A percentile compares a stretch with the other conserved stretches of the same genome.
Conservation (phyloP, 2,888 invertebrate genomes). For the Callinectes sapidus region DNA sequence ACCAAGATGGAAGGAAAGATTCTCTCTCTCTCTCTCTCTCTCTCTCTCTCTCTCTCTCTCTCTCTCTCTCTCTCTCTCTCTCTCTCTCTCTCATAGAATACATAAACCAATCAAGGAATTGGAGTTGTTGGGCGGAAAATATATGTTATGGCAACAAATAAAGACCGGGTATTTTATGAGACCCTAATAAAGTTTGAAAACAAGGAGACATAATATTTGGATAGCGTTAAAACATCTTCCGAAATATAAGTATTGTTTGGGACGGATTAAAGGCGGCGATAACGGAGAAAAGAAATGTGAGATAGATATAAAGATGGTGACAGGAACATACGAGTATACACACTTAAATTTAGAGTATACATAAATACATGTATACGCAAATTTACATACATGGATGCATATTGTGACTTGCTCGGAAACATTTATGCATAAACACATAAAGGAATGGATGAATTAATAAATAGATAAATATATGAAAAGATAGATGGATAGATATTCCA, state of each 20-base stretch:
- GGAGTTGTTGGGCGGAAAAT: no score
- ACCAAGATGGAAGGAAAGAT: neutral
- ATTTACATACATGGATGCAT: neutral
- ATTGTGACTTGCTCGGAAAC: neutral
- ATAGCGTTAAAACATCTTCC: no score
- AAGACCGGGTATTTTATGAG: no score
- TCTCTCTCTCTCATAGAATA: neutral
- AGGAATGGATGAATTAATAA: neutral
- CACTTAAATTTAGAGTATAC: neutral
- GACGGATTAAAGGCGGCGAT: no score
- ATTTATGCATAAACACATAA: neutral
- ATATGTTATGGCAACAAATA: no score
- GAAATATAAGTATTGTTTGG: no score
- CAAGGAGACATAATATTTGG: no score
- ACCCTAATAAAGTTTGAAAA: no score
- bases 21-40: slow-evolving; percentile 18
- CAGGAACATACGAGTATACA: neutral
- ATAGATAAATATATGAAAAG: neutral
- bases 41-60: neutral
- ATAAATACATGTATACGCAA: neutral
- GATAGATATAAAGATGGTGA: no score
- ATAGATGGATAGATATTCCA: neutral
- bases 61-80: neutral
- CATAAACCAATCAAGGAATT: no score
- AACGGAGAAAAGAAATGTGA: no score